A percentile compares a stretch with the other conserved stretches of the same genome.
These are phyloP conservation scores for Xiphophorus birchmanni DNA, from an alignment of 2,797 vertebrate genomes.

Conservation along the genomic window DNA sequence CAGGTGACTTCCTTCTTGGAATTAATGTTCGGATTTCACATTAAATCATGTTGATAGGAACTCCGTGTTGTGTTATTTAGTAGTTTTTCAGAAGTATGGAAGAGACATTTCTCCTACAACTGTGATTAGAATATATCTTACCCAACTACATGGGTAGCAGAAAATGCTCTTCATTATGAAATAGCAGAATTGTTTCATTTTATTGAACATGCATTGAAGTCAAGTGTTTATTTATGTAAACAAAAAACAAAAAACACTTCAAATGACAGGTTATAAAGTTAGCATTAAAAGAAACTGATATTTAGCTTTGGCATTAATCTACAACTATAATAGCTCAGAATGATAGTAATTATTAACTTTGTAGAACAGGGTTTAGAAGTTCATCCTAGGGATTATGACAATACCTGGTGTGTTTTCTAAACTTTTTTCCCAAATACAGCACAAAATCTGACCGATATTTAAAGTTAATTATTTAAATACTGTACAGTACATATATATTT, in stretches of 20 bases:
- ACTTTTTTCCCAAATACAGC: neutral
- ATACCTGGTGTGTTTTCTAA: neutral
- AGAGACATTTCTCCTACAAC: neutral
- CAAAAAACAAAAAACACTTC: neutral
- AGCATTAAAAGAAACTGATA: neutral
- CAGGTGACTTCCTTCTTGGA: constrained; percentile 28
- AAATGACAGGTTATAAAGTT: neutral
- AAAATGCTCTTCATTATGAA: neutral
- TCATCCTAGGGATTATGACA: neutral
- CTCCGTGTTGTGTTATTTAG: neutral
- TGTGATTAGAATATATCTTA: neutral
- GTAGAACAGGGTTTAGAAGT: neutral
- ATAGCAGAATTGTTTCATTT: neutral
- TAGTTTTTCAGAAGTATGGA: neutral
- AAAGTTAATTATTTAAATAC: neutral
- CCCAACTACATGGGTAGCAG: neutral
- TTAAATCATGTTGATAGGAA: neutral
- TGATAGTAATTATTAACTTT: neutral
- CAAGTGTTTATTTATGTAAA: neutral
- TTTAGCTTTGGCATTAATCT: neutral
- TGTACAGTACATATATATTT: neutral
- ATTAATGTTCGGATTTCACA: neutral
- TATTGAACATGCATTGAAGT: neutral
- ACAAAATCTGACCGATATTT: neutral
- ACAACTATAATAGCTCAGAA: neutral